Percentiles rank a stretch among this genome's conserved stretches.
phyloP scores from a whole-genome alignment of 1,140 invertebrate genomes.

The Macrobrachium rosenbergii region DNA sequence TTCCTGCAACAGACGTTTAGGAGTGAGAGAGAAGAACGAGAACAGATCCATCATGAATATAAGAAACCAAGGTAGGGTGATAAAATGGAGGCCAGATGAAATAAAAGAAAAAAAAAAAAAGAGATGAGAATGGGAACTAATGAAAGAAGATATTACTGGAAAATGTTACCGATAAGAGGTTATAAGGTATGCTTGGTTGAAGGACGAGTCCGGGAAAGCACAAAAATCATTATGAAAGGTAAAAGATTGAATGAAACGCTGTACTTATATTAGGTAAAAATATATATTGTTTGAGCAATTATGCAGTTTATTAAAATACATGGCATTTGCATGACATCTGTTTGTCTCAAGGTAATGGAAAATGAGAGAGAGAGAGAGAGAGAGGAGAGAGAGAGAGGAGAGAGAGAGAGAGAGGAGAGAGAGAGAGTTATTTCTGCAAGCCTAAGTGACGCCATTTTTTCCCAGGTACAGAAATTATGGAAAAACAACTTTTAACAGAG shows the following conservation, averaged over 20 bases:
- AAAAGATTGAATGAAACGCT: too few relatives aligned
- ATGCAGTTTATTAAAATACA: too few relatives aligned
- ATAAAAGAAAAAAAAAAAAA: not conserved
- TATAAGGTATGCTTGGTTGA: not conserved
- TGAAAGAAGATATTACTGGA: not conserved
- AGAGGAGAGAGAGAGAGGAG: not conserved
- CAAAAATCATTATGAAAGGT: too few relatives aligned
- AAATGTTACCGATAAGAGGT: too few relatives aligned
- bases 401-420: conserved; percentile 21
- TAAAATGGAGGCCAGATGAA: not conserved
- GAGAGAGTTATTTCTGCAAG: not conserved
- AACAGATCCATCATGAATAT: not conserved
- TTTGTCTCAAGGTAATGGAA: not conserved
- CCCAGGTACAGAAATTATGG: too few relatives aligned
- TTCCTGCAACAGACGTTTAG: not conserved
- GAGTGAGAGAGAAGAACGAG: not conserved
- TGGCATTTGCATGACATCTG: too few relatives aligned
- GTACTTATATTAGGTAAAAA: too few relatives aligned
- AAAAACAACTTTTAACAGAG: too few relatives aligned
- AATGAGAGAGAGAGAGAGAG: not conserved
- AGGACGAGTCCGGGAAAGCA: not conserved
- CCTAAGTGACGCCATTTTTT: too few relatives aligned
- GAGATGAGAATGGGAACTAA: not conserved
- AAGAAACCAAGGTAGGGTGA: not conserved
- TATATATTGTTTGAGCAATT: too few relatives aligned